A percentile compares a stretch with the other conserved stretches of the same genome.
These are phyloP conservation scores for Cololabis saira DNA, from an alignment of 2,113 vertebrate species.

Conservation along the genomic window DNA sequence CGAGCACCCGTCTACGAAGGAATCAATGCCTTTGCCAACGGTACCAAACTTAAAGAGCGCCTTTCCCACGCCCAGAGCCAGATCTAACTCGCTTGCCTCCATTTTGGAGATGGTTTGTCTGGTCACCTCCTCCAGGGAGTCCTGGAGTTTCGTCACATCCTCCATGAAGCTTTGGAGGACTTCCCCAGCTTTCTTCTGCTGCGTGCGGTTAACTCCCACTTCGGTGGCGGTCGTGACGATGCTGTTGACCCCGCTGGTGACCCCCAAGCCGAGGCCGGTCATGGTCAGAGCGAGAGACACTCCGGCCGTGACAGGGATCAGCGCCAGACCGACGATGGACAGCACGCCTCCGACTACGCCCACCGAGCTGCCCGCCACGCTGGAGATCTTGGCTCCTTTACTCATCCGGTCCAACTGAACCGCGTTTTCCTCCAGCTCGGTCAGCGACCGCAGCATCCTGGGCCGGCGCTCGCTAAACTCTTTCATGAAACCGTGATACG, in stretches of 20 bases:
- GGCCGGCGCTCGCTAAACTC: constrained; percentile 29
- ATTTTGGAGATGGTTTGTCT: background rate
- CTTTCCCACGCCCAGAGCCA: background rate
- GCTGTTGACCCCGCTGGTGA: constrained; percentile 53
- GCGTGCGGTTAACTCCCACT: constrained; percentile 33
- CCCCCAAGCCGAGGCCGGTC: constrained; percentile 37
- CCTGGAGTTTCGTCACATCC: constrained; percentile 41
- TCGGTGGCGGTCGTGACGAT: constrained; percentile 39
- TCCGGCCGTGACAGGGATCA: constrained; percentile 62
- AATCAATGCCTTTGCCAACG: constrained; percentile 19
- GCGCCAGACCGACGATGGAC: constrained; percentile 54
- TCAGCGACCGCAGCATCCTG: constrained; percentile 44
- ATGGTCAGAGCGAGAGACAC: constrained; percentile 49
- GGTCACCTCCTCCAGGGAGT: constrained; percentile 32
- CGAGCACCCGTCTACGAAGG: constrained; percentile 9
- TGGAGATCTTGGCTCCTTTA: constrained; percentile 64
- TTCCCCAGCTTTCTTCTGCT: constrained; percentile 37
- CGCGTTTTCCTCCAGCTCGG: constrained; percentile 21
- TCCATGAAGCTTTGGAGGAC: constrained; percentile 54
- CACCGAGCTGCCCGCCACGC: constrained; percentile 61
- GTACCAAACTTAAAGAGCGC: rapidly evolving
- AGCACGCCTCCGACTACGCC: constrained; percentile 56
- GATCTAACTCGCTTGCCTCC: rapidly evolving
- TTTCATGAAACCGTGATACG: constrained; percentile 12
- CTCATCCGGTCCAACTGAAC: constrained; percentile 57